Conservation (phyloP, 2,113 vertebrate species). For the Seriola aureovittata region DNA sequence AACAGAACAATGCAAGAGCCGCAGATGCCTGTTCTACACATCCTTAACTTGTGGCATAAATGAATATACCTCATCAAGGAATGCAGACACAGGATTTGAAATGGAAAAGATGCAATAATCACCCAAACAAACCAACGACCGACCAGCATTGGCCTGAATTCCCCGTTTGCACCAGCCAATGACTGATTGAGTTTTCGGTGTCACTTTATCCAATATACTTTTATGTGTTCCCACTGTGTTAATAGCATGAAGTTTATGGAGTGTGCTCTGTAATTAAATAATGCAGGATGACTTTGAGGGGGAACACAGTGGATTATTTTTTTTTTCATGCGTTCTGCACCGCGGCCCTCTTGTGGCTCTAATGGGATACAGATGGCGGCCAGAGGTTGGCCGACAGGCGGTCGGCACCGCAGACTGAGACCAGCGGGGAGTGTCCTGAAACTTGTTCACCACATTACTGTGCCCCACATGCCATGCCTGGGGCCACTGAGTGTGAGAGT, state of each 20-base stretch:
- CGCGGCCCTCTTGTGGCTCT: slow-evolving; percentile 66
- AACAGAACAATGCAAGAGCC: not conserved
- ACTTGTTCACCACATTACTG: slow-evolving; percentile 65
- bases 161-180: slow-evolving; percentile 30
- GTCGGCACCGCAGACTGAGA: slow-evolving; percentile 69
- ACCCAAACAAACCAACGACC: slow-evolving; percentile 6
- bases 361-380: slow-evolving; percentile 80
- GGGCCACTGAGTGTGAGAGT: slow-evolving; percentile 30
- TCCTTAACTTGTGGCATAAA: not conserved
- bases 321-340: slow-evolving; percentile 50
- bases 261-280: slow-evolving; percentile 77
- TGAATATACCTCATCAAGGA: not conserved
- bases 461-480: slow-evolving; percentile 65
- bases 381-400: slow-evolving; percentile 72
- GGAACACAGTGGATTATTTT: slow-evolving; percentile 41
- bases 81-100: not conserved
- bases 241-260: slow-evolving; percentile 78
- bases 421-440: slow-evolving; percentile 75
- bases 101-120: slow-evolving; percentile 29
- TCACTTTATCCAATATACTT: slow-evolving; percentile 75
- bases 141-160: slow-evolving; percentile 12
- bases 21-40: not conserved
- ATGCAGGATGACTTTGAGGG: slow-evolving; percentile 71
- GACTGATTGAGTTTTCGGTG: slow-evolving; percentile 48
- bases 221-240: slow-evolving; percentile 75